Evolutionary conservation across 37 sponge, comb jelly and placozoan genomes (phyloP).

Genomic region (Axinella damicornis): DNA sequence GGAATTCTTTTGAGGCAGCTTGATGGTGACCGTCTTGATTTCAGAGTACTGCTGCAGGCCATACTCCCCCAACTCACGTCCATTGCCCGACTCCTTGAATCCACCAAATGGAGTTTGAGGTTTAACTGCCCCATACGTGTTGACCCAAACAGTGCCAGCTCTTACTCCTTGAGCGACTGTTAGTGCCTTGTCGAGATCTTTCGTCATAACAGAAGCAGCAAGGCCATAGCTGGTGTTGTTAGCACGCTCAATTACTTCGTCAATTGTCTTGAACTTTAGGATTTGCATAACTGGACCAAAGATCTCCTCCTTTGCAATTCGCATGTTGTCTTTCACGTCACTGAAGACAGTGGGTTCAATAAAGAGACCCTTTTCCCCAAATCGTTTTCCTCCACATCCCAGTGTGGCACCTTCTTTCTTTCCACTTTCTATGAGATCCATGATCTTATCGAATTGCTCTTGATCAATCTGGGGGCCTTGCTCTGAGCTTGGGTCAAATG

Average conservation of each 20-base stretch:
- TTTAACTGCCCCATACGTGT: constrained; percentile 81
- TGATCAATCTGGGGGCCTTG: constrained; percentile 97
- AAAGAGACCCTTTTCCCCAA: constrained; percentile 95
- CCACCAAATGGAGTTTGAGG: constrained; percentile 93
- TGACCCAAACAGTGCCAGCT: constrained; percentile 95
- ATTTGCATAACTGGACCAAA: constrained; percentile 99
- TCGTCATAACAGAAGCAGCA: constrained; percentile 95
- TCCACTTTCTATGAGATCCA: constrained; percentile 91
- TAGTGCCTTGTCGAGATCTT: constrained; percentile 82
- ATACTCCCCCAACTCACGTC: constrained; percentile 97
- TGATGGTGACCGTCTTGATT: constrained; percentile 94
- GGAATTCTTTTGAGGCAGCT: constrained; percentile 95
- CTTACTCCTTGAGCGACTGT: constrained; percentile 79
- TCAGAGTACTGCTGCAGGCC: constrained; percentile 96
- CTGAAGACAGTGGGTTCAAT: constrained; percentile 96
- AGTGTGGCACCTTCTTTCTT: constrained; percentile 94
- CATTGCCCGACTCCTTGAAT: constrained; percentile 94
- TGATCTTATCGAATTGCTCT: constrained; percentile 93
- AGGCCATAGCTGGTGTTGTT: constrained; percentile 93
- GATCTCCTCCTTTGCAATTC: constrained; percentile 96
- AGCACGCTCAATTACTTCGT: constrained; percentile 95
- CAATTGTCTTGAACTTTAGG: constrained; percentile 92
- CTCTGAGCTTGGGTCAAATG: constrained; percentile 67
- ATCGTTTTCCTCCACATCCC: constrained; percentile 90
- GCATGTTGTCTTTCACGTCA: constrained; percentile 92